Evolutionary conservation across 2,888 invertebrate genomes (phyloP), one percentile per base, ranked within the genome.

Genomic region (Cyclophora albipunctata): DNA sequence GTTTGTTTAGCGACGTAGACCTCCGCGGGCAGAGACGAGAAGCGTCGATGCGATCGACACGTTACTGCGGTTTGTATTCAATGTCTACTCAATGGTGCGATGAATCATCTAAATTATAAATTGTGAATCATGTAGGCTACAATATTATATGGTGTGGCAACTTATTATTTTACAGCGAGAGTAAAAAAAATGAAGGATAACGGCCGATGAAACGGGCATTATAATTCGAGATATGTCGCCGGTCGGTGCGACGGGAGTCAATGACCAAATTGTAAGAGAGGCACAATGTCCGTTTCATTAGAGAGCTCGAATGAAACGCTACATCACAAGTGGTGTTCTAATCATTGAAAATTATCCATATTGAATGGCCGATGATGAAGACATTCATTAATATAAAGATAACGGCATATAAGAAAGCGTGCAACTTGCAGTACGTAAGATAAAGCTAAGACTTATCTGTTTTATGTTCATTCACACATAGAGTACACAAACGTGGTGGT

Each of bases 41-140:
- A 66, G 65, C 75, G 75, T 69, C 68, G 66, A 72, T 67, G 66
- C 75, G 75, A 64, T 67, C 75, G 70, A 66, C 75, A 69, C 69
- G 78, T 73, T 71, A 81, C 81, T 78, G 80, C 67, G 76, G 75
- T 74, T 73, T 73, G 73, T 79, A 78, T 77, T 75, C 77, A 75
- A 78, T 78, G 80, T 72, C 75, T 75, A 73, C 78, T 78, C 78
- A 75, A 79, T 81, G 76, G 74, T 65, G 69, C 66, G 71, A 74
- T 86, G 86, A 86, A 69, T 86, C 86, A 86, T 84, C 78, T 73
- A 70, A 72, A 74, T 69, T 75, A 76, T 79, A 74, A 78, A 5
- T 79, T 79, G 69, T 84, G 84, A 84, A 75, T 86, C 84, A 84
- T 77, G 63, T 71, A 69, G 63, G 48, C 49, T 47, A 54, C 48